A percentile compares a stretch with the other conserved stretches of the same genome.
phyloP scores from a whole-genome alignment of 2,888 invertebrate species.

The Aleiodes leptofemur region DNA sequence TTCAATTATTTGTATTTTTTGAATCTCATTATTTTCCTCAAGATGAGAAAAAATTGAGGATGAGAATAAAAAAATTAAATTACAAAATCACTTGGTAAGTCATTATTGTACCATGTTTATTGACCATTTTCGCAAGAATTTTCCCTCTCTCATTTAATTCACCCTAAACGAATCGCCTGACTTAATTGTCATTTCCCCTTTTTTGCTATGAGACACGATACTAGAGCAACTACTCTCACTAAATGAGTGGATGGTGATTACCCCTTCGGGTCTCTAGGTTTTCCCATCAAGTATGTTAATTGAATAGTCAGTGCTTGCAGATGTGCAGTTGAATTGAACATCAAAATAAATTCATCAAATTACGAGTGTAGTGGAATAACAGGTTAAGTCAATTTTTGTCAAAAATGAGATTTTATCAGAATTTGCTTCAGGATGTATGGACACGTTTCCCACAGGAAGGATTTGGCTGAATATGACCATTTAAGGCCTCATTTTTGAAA shows the following conservation, averaged over 20 bases:
- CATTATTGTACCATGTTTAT: slow-evolving; percentile 20
- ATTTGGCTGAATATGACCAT: too few relatives aligned
- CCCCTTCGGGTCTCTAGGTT: neutral
- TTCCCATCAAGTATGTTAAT: slow-evolving; percentile 26
- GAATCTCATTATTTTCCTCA: too few relatives aligned
- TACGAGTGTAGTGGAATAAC: too few relatives aligned
- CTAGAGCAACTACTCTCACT: slow-evolving; percentile 24
- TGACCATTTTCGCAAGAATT: slow-evolving; percentile 1
- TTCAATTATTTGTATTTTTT: slow-evolving; percentile 2
- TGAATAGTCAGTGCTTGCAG: slow-evolving; percentile 19
- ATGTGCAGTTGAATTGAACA: slow-evolving; percentile 1
- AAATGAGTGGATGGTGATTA: slow-evolving; percentile 16
- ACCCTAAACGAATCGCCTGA: slow-evolving; percentile 19
- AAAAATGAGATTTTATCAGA: too few relatives aligned
- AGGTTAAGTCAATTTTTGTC: too few relatives aligned
- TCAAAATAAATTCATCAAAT: neutral
- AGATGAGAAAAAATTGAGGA: too few relatives aligned
- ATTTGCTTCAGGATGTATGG: too few relatives aligned
- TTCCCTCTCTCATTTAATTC: slow-evolving; percentile 15
- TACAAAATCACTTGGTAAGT: too few relatives aligned
- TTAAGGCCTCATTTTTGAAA: too few relatives aligned
- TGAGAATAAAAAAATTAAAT: too few relatives aligned
- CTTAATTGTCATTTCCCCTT: slow-evolving; percentile 15
- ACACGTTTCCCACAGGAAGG: too few relatives aligned
- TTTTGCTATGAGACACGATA: slow-evolving; percentile 1